phyloP scores from a whole-genome alignment of 2,797 vertebrate species.

The Sebastes hubbsi region DNA sequence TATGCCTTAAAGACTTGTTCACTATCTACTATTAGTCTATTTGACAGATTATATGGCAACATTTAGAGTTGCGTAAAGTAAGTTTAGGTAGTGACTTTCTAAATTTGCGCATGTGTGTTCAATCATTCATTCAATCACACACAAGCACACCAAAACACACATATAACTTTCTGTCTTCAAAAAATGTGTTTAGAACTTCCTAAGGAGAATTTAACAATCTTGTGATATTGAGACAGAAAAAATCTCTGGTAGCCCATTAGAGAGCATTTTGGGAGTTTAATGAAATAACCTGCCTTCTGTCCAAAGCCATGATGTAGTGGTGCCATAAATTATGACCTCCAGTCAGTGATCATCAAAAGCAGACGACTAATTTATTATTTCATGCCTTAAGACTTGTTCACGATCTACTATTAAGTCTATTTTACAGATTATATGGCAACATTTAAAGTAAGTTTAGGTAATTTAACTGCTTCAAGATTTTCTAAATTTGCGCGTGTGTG shows the following conservation, averaged over 20 bases:
- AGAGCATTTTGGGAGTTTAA: conserved; percentile 17
- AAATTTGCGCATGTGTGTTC: not conserved
- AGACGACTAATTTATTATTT: not conserved
- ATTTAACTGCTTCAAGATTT: not conserved
- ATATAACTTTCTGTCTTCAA: conserved; percentile 28
- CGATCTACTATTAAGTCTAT: conserved; percentile 10
- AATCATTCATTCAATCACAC: not conserved
- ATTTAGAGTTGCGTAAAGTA: conserved; percentile 1
- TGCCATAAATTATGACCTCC: conserved; percentile 30
- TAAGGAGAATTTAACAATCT: not conserved
- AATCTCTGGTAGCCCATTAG: not conserved
- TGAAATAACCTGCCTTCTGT: conserved; percentile 40
- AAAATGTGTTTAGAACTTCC: conserved; percentile 15
- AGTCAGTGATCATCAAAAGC: conserved; percentile 41
- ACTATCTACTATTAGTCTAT: conserved; percentile 4
- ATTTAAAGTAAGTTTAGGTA: not conserved
- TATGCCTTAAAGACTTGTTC: not conserved
- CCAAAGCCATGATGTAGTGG: conserved; percentile 16
- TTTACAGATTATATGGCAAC: conserved; percentile 5
- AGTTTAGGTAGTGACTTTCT: not conserved
- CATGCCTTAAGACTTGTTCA: not conserved
- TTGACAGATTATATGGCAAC: conserved; percentile 4
- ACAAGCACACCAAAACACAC: not conserved
- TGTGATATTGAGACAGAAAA: not conserved
- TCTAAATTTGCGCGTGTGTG: not conserved